Conservation (phyloP, 2,888 invertebrate species). For the Volucella inflata region DNA sequence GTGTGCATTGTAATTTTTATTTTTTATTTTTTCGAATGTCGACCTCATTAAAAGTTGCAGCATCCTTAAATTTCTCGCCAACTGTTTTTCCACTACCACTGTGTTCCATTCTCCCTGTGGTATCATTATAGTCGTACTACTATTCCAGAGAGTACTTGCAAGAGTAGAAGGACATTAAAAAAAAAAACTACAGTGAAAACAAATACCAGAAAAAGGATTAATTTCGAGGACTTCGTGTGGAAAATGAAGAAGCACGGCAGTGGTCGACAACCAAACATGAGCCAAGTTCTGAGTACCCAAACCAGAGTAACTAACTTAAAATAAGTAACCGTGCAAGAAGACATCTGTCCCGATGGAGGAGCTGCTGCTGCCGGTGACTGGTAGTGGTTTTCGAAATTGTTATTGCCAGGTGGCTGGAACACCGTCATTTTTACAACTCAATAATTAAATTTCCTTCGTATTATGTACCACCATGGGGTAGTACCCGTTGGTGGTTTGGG, state of each 20-base stretch:
- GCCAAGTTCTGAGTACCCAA: too few relatives aligned
- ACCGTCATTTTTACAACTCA: slow-evolving; percentile 55
- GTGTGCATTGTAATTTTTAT: slow-evolving; percentile 48
- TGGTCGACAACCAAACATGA: slow-evolving; percentile 25
- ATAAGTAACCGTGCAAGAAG: slow-evolving; percentile 44
- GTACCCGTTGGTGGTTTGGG: neutral
- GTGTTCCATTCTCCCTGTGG: slow-evolving; percentile 40
- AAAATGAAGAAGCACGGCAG: slow-evolving; percentile 62
- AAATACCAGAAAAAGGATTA: slow-evolving; percentile 66
- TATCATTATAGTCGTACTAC: slow-evolving; percentile 46
- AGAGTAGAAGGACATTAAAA: neutral
- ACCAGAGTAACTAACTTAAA: too few relatives aligned
- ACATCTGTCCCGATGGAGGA: slow-evolving; percentile 25
- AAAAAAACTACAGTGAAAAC: slow-evolving; percentile 6
- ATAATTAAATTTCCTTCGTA: slow-evolving; percentile 70
- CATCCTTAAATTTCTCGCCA: slow-evolving; percentile 68
- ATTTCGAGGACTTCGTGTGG: slow-evolving; percentile 70
- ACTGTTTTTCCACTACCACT: slow-evolving; percentile 12
- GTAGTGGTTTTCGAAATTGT: slow-evolving; percentile 14
- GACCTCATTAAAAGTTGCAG: slow-evolving; percentile 75
- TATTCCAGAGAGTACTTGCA: slow-evolving; percentile 25
- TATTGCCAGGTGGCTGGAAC: slow-evolving; percentile 27
- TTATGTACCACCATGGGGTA: slow-evolving; percentile 28
- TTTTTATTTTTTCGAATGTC: slow-evolving; percentile 71
- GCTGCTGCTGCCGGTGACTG: slow-evolving; percentile 5